phyloP scores from a whole-genome alignment of 2,113 vertebrate genomes.

The Climacteris rufus region DNA sequence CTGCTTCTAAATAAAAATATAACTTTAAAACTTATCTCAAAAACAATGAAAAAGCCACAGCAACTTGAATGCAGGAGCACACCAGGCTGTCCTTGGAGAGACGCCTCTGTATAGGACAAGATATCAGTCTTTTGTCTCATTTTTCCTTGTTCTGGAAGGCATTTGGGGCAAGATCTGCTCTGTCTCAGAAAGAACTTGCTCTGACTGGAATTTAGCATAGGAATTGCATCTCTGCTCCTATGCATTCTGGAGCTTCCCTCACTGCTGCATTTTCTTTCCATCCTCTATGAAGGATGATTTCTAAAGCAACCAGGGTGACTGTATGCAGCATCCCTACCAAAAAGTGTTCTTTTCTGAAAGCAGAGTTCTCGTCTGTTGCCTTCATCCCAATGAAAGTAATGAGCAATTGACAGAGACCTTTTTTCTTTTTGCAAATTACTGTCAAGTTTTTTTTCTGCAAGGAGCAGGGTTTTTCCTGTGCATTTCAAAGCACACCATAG shows the following conservation, averaged over 20 bases:
- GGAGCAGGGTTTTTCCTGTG: background rate
- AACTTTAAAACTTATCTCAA: background rate
- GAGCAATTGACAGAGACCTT: background rate
- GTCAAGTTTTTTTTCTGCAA: background rate
- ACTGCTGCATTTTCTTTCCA: background rate
- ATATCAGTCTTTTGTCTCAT: background rate
- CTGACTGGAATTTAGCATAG: background rate
- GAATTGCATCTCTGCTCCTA: background rate
- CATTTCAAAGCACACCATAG: background rate
- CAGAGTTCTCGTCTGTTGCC: background rate
- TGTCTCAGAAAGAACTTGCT: background rate
- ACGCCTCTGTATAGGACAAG: background rate
- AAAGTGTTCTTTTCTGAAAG: background rate
- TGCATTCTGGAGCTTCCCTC: background rate
- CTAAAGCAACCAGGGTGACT: background rate
- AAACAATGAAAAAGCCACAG: background rate
- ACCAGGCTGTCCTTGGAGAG: background rate
- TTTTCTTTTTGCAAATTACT: background rate
- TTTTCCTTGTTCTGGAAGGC: background rate
- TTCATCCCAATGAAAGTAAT: background rate
- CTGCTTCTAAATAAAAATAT: background rate
- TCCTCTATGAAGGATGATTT: background rate
- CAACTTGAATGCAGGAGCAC: background rate
- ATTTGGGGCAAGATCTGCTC: background rate
- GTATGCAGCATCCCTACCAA: background rate